Conservation (phyloP, 2,113 vertebrate genomes). For the Seriola rivoliana region DNA sequence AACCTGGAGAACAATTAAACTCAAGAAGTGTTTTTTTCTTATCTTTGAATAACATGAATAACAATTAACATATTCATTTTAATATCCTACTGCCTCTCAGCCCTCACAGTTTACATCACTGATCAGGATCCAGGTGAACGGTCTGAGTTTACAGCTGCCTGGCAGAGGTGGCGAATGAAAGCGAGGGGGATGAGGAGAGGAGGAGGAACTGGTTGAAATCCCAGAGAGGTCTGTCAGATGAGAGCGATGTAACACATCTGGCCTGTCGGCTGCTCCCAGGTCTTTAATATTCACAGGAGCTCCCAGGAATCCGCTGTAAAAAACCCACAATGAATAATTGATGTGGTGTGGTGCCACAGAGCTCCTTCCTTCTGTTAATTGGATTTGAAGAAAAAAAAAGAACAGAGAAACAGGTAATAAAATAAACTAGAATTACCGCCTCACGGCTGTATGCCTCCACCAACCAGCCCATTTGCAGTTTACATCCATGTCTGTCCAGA, state of each 20-base stretch:
- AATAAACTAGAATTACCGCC: conserved; percentile 15
- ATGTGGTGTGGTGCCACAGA: conserved; percentile 77
- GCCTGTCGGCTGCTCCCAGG: conserved; percentile 62
- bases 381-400: conserved; percentile 70
- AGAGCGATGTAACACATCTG: conserved; percentile 81
- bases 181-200: background rate
- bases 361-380: conserved; percentile 83
- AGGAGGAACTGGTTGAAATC: conserved; percentile 44
- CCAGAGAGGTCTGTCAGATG: conserved; percentile 67
- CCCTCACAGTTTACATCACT: background rate
- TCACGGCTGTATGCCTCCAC: background rate
- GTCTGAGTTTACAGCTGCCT: conserved; percentile 21
- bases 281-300: conserved; percentile 84
- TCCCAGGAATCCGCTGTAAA: conserved; percentile 77
- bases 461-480: background rate
- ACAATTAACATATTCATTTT: background rate
- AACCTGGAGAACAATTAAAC: background rate
- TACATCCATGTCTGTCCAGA: background rate
- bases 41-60: conserved; percentile 1
- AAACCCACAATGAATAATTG: conserved; percentile 83
- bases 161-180: conserved; percentile 24
- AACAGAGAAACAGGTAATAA: conserved; percentile 53
- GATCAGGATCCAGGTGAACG: conserved; percentile 14
- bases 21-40: background rate
- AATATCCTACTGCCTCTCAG: conserved; percentile 6